These are phyloP conservation scores for Belgica antarctica DNA, from an alignment of 2,888 invertebrate genomes.

Conservation along the genomic window DNA sequence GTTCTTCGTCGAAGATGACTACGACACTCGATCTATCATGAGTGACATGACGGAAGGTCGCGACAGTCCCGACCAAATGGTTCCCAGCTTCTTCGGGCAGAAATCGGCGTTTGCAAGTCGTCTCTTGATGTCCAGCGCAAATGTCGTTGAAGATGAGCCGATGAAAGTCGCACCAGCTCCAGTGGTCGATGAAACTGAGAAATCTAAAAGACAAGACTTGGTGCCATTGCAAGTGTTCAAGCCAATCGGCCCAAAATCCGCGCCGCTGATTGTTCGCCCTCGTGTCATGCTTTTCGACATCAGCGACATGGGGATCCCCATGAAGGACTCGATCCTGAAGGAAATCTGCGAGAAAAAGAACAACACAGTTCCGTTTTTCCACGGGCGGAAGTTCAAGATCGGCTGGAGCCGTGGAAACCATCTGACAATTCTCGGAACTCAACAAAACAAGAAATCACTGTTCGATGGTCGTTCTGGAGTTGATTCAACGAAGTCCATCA, in stretches of 20 bases:
- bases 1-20: constrained; percentile 57
- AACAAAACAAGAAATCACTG: constrained; percentile 46
- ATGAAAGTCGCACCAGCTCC: neutral
- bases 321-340: constrained; percentile 48
- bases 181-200: neutral
- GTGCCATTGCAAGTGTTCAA: constrained; percentile 27
- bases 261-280: constrained; percentile 38
- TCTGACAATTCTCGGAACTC: constrained; percentile 58
- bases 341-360: constrained; percentile 45
- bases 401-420: constrained; percentile 72
- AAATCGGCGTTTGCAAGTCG: constrained; percentile 13
- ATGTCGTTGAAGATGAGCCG: neutral
- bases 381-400: constrained; percentile 66
- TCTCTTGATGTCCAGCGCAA: neutral
- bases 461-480: constrained; percentile 49
- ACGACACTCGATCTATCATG: constrained; percentile 50
- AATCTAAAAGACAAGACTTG: constrained; percentile 7
- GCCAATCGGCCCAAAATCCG: constrained; percentile 36
- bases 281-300: constrained; percentile 31
- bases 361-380: constrained; percentile 56
- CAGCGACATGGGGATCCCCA: constrained; percentile 32
- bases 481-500: constrained; percentile 50
- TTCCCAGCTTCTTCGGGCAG: constrained; percentile 46
- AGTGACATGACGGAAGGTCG: constrained; percentile 45
- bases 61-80: constrained; percentile 47